Evolutionary conservation across 2,113 vertebrate genomes (phyloP), one percentile per base, ranked within the genome.

Genomic region (Melanerpes aurifrons): DNA sequence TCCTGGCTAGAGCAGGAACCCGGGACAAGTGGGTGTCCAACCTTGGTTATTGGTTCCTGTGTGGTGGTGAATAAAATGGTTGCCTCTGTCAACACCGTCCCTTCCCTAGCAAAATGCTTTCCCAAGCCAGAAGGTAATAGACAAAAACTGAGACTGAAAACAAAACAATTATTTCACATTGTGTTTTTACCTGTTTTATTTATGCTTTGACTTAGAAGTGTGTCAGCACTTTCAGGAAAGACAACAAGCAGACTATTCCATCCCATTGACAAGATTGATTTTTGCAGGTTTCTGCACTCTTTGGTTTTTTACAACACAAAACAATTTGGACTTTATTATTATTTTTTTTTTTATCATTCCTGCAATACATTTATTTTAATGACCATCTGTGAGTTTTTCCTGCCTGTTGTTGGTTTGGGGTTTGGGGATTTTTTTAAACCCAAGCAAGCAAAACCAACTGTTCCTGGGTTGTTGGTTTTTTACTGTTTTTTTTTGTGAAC

Each of bases 141-240:
- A 70, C 43, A 73, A n/a, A 62, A 89, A 31, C 1, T 8, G n/a
- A 67, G 43, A 68, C 58, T 57, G 35, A 48, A 82, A 81, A 43
- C 11, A 53, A 56, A 81, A 1, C 11, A 5, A 9, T 71, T 1
- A 12, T 32, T 83, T 64, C 43, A 59, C 15, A 17, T 8, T 76
- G 25, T 82, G 32, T 90, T 92, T 94, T 89, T 40, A 73, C 78
- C 31, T 57, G 63, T 15, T 97, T 96, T 96, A 96, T 96, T 97
- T 92, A 63, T 64, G 45, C 21, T 93, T 77, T 76, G 67, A 79
- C 90, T 84, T 84, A 80, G 68, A 96, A 90, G 31, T 78, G 50
- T 84, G 74, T 77, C 89, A 75, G 82, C 48, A 45, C 82, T 81
- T 82, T 89, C 43, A 92, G 80, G 45, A 89, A 90, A 93, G 59